Evolutionary conservation across 2,113 vertebrate species (phyloP).

Genomic region (Campylorhamphus procurvoides): DNA sequence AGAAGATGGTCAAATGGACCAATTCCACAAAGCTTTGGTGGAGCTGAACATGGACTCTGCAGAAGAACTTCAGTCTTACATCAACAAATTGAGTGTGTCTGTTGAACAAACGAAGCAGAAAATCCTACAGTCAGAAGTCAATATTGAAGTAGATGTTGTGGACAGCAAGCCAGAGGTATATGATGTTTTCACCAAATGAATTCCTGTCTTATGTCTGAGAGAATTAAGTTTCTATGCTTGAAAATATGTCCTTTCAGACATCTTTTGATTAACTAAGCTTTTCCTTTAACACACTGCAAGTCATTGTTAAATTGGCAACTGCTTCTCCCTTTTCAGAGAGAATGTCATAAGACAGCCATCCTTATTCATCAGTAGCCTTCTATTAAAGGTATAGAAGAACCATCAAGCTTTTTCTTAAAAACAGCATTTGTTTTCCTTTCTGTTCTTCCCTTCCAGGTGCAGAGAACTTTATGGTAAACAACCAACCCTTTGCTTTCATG

Average conservation of each 20-base stretch:
- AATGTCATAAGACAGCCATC: neutral
- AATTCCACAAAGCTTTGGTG: constrained; percentile 91
- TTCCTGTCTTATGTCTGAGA: neutral
- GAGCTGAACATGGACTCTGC: constrained; percentile 98
- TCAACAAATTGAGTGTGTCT: constrained; percentile 88
- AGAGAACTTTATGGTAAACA: neutral
- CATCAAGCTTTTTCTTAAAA: neutral
- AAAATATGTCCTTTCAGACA: neutral
- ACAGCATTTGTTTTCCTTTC: neutral
- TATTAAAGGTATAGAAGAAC: neutral
- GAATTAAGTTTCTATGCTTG: neutral
- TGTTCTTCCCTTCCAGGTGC: neutral
- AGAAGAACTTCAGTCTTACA: constrained; percentile 95
- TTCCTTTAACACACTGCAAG: neutral
- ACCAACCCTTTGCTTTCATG: neutral
- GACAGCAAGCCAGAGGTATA: constrained; percentile 90
- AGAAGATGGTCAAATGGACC: constrained; percentile 83
- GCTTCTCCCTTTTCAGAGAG: neutral
- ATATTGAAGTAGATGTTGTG: constrained; percentile 78
- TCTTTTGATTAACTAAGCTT: neutral
- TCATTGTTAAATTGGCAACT: neutral
- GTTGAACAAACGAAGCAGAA: constrained; percentile 89
- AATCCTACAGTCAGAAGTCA: constrained; percentile 84
- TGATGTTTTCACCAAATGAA: neutral
- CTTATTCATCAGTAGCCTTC: neutral